Conservation (phyloP, 2,888 invertebrate genomes). For the Busseola fusca region DNA sequence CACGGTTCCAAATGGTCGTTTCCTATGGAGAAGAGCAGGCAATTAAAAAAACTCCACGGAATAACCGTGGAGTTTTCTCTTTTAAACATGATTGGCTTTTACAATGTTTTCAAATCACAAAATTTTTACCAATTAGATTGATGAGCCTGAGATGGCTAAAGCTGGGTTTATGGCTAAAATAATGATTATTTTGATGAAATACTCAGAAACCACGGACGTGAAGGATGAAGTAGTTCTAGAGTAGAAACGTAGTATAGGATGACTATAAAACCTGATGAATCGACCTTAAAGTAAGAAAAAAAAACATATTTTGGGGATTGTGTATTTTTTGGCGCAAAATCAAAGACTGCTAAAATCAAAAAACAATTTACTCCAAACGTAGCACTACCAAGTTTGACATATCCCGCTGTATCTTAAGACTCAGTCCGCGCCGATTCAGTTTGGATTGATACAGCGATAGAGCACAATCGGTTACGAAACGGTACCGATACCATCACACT, state of each 20-base stretch:
- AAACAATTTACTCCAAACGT: neutral
- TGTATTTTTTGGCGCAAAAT: neutral
- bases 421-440: constrained; percentile 67
- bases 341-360: neutral
- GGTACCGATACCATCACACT: constrained; percentile 79
- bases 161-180: constrained; percentile 4
- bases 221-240: neutral
- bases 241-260: neutral
- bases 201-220: neutral
- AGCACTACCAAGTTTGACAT: neutral
- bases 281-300: neutral
- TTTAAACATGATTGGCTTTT: too few species aligned
- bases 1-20: too few species aligned
- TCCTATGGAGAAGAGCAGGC: too few species aligned
- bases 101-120: too few species aligned
- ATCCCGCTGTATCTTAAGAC: constrained; percentile 48
- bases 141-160: too few species aligned
- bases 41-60: too few species aligned
- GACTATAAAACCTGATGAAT: neutral
- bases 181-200: constrained; percentile 26
- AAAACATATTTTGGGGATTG: neutral
- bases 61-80: too few species aligned
- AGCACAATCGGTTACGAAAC: constrained; percentile 80
- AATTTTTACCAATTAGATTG: too few species aligned
- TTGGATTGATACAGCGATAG: constrained; percentile 72